A percentile compares a stretch with the other conserved stretches of the same genome.
These are phyloP conservation scores for Calosoma granatense DNA, from an alignment of 1,140 invertebrate genomes.

Conservation along the genomic window DNA sequence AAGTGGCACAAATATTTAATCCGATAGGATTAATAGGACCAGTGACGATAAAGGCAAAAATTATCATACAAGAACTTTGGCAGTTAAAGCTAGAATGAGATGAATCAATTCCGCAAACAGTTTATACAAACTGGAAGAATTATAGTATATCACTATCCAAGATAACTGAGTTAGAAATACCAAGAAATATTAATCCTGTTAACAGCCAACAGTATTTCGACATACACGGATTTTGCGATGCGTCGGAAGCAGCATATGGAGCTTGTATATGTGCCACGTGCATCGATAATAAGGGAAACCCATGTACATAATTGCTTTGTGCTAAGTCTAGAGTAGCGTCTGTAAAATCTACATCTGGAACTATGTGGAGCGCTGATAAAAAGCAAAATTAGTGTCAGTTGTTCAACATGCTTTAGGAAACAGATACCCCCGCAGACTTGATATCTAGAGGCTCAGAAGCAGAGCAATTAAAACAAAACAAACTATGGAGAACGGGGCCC, in stretches of 20 bases:
- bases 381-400: constrained; percentile 20
- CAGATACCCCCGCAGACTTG: constrained; percentile 22
- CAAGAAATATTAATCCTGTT: neutral
- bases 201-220: neutral
- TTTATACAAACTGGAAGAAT: neutral
- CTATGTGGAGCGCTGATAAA: constrained; percentile 25
- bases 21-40: neutral
- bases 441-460: constrained; percentile 19
- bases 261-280: constrained; percentile 27
- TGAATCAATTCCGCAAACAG: neutral
- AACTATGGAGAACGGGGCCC: neutral
- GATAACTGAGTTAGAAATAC: neutral
- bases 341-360: constrained; percentile 24
- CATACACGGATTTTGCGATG: constrained; percentile 30
- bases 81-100: neutral
- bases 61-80: neutral
- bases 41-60: neutral
- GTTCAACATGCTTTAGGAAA: constrained; percentile 13
- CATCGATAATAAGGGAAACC: neutral
- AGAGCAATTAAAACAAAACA: neutral
- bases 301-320: constrained; percentile 17
- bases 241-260: constrained; percentile 28
- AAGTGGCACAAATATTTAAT: neutral
- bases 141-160: neutral
- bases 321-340: constrained; percentile 28